Evolutionary conservation across 2,888 invertebrate genomes (phyloP).

Genomic region (Drosophila neutralis): DNA sequence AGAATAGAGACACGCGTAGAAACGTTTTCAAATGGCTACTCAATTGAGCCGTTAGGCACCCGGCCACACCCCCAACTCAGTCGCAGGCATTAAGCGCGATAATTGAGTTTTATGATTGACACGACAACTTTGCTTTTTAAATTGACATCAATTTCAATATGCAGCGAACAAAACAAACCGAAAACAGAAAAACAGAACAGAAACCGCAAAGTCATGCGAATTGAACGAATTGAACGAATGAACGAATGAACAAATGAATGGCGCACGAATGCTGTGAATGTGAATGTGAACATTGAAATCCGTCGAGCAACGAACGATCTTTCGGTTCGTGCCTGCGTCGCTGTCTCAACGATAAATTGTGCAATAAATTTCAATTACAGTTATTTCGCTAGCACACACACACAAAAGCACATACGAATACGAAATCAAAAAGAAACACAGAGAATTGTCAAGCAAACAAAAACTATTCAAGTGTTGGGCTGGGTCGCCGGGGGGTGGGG

Average conservation of each 20-base stretch:
- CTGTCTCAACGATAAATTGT: constrained; percentile 82
- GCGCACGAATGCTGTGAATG: constrained; percentile 30
- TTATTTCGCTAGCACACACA: constrained; percentile 70
- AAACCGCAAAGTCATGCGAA: constrained; percentile 44
- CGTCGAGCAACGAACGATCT: constrained; percentile 51
- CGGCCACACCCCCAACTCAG: constrained; percentile 21
- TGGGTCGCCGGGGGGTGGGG: constrained; percentile 16
- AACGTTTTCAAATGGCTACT: constrained; percentile 71
- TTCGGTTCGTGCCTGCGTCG: constrained; percentile 38
- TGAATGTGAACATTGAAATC: constrained; percentile 41
- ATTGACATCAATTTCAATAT: constrained; percentile 83
- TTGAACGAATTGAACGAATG: constrained; percentile 29
- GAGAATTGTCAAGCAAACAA: constrained; percentile 37
- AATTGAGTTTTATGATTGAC: constrained; percentile 82
- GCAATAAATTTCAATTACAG: constrained; percentile 85
- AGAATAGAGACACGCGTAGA: constrained; percentile 70
- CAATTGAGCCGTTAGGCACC: constrained; percentile 75
- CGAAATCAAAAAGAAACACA: constrained; percentile 12
- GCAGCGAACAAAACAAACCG: constrained; percentile 60
- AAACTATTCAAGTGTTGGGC: constrained; percentile 52
- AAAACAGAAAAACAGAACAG: constrained; percentile 22
- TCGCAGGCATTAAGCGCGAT: constrained; percentile 51
- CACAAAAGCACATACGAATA: constrained; percentile 20
- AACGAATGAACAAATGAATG: constrained; percentile 31
- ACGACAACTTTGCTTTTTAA: constrained; percentile 81